These are phyloP conservation scores for Azorinus chamasolen DNA, from an alignment of 2,888 invertebrate species.

Conservation along the genomic window DNA sequence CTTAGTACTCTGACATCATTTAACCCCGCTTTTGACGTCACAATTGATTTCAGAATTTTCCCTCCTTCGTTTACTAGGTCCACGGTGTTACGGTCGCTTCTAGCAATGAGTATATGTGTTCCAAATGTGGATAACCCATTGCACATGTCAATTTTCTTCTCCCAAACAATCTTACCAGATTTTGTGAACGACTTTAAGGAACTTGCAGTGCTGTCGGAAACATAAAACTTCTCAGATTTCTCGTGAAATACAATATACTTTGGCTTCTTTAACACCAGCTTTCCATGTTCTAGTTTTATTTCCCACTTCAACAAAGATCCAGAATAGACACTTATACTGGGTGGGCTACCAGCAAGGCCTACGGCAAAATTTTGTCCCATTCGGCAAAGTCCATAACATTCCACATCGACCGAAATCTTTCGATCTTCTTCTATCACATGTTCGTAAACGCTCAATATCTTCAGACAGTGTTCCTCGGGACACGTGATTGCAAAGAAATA, in stretches of 20 bases:
- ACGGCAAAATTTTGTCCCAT: conserved; percentile 21
- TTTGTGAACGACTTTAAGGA: conserved; percentile 38
- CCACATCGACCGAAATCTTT: conserved; percentile 11
- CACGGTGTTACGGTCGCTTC: conserved; percentile 45
- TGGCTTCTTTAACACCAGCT: conserved; percentile 24
- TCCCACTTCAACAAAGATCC: not conserved
- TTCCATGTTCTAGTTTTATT: conserved; percentile 15
- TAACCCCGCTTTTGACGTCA: conserved; percentile 35
- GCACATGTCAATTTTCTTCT: conserved; percentile 33
- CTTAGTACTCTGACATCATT: conserved; percentile 22
- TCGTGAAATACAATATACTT: conserved; percentile 22
- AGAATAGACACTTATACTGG: conserved; percentile 8
- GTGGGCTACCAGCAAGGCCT: conserved; percentile 7
- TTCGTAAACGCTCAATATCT: conserved; percentile 20
- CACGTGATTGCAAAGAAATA: conserved; percentile 36
- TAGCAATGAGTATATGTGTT: conserved; percentile 29
- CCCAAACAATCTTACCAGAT: conserved; percentile 45
- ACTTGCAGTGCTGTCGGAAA: conserved; percentile 30
- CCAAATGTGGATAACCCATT: conserved; percentile 33
- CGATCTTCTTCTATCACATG: conserved; percentile 19
- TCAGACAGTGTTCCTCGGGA: conserved; percentile 34
- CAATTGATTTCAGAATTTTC: conserved; percentile 50
- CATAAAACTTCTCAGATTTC: conserved; percentile 9
- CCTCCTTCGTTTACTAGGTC: conserved; percentile 43
- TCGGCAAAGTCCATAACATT: conserved; percentile 51